Evolutionary conservation across 1,140 invertebrate species (phyloP).

Genomic region (Vanessa tameamea): DNA sequence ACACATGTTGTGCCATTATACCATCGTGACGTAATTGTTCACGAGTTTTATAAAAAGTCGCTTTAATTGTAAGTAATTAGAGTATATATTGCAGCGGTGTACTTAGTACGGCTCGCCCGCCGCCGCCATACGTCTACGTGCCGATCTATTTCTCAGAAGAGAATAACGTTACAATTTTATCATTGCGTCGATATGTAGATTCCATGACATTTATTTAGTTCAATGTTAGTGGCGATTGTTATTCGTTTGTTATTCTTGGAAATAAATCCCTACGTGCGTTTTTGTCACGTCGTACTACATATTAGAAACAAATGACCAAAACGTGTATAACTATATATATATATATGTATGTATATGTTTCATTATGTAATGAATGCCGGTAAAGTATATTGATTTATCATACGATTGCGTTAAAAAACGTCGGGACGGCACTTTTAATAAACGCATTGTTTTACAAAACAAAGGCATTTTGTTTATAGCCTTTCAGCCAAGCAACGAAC

Average conservation of each 20-base stretch:
- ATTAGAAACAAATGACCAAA: too few species aligned
- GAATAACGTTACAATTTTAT: constrained; percentile 11
- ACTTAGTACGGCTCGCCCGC: background rate
- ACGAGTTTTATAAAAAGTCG: background rate
- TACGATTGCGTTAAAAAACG: background rate
- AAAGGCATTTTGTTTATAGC: constrained; percentile 12
- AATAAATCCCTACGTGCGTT: background rate
- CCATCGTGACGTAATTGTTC: background rate
- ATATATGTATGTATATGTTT: too few species aligned
- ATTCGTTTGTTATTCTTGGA: constrained; percentile 1
- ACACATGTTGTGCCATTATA: constrained; percentile 6
- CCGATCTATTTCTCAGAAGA: constrained; percentile 5
- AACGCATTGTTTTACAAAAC: constrained; percentile 18
- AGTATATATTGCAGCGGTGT: background rate
- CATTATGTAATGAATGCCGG: too few species aligned
- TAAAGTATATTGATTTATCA: background rate
- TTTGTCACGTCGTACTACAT: background rate
- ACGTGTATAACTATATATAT: too few species aligned
- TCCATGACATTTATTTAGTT: constrained; percentile 7
- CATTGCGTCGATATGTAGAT: background rate
- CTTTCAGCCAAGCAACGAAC: constrained; percentile 1
- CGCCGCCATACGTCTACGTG: background rate
- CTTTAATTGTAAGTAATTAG: background rate
- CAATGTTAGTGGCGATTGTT: background rate
- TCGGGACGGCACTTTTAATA: constrained; percentile 2